Percentiles rank a stretch among this genome's conserved stretches.
phyloP scores from a whole-genome alignment of 1,140 invertebrate species.

The Paraescarpia echinospica region DNA sequence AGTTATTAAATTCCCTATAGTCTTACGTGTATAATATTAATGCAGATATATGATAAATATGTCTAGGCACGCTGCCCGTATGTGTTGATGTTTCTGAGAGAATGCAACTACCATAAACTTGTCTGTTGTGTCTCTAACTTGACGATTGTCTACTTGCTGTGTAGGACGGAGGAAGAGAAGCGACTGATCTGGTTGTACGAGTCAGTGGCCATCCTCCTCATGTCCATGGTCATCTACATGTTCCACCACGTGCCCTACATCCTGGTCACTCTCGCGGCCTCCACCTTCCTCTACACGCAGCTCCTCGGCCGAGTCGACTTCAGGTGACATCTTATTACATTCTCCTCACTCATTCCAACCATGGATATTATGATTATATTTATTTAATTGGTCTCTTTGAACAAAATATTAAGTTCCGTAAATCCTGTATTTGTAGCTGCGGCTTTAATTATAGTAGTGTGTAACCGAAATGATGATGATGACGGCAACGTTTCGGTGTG shows the following conservation, averaged over 20 bases:
- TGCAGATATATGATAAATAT: too few relatives aligned
- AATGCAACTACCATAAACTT: background rate
- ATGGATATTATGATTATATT: too few relatives aligned
- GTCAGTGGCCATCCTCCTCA: slow-evolving; percentile 37
- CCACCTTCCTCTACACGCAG: slow-evolving; percentile 50
- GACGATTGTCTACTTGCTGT: slow-evolving; percentile 28
- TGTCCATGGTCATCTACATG: slow-evolving; percentile 42
- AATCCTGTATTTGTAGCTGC: too few relatives aligned
- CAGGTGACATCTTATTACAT: background rate
- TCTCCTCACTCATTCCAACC: background rate
- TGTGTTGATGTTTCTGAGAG: background rate
- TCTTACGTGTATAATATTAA: too few relatives aligned
- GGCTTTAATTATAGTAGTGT: too few relatives aligned
- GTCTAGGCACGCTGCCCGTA: background rate
- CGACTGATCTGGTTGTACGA: slow-evolving; percentile 52
- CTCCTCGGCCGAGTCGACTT: slow-evolving; percentile 40
- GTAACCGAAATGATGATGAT: too few relatives aligned
- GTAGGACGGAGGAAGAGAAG: slow-evolving; percentile 47
- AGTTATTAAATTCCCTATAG: too few relatives aligned
- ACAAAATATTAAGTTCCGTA: too few relatives aligned
- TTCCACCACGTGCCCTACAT: slow-evolving; percentile 49
- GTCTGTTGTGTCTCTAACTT: background rate
- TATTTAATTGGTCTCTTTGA: too few relatives aligned
- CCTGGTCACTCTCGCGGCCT: slow-evolving; percentile 38
- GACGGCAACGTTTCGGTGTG: too few relatives aligned